Evolutionary conservation across 2,797 vertebrate genomes (phyloP).

Genomic region (Pipistrellus nathusii): DNA sequence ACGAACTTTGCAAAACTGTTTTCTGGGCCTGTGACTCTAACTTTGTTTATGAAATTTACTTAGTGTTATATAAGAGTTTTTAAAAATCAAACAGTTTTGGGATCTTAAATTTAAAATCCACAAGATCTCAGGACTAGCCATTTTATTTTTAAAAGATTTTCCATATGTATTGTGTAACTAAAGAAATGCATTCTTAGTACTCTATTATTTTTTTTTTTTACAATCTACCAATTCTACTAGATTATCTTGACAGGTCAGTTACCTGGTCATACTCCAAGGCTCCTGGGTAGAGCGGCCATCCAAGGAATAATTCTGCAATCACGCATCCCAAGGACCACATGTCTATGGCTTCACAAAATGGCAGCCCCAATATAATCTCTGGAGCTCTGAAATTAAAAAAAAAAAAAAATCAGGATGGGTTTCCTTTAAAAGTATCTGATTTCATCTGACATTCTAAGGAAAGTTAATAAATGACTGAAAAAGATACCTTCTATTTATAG

Average conservation of each 20-base stretch:
- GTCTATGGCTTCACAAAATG: slow-evolving; percentile 99
- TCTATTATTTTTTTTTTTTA: slow-evolving; percentile 19
- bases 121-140: slow-evolving; percentile 3
- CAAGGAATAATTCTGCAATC: slow-evolving; percentile 99
- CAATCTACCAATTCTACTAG: slow-evolving; percentile 49
- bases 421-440: slow-evolving; percentile 56
- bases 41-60: slow-evolving; percentile 10
- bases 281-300: slow-evolving; percentile 99
- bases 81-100: slow-evolving; percentile 49
- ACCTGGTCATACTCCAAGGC: slow-evolving; percentile 99
- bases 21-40: not conserved
- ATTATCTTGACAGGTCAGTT: slow-evolving; percentile 77
- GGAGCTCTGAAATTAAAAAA: slow-evolving; percentile 93
- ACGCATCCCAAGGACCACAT: slow-evolving; percentile 99
- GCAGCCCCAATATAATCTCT: slow-evolving; percentile 99
- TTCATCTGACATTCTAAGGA: slow-evolving; percentile 26
- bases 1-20: too few relatives aligned
- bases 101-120: slow-evolving; percentile 46
- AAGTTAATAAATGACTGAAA: slow-evolving; percentile 14
- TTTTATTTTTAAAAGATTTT: not conserved
- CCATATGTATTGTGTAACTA: not conserved
- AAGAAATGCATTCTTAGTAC: not conserved
- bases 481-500: slow-evolving; percentile 14
- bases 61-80: slow-evolving; percentile 31
- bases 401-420: not conserved